These are phyloP conservation scores for Pangasianodon gigas DNA, from an alignment of 2,113 vertebrate genomes.

Conservation along the genomic window DNA sequence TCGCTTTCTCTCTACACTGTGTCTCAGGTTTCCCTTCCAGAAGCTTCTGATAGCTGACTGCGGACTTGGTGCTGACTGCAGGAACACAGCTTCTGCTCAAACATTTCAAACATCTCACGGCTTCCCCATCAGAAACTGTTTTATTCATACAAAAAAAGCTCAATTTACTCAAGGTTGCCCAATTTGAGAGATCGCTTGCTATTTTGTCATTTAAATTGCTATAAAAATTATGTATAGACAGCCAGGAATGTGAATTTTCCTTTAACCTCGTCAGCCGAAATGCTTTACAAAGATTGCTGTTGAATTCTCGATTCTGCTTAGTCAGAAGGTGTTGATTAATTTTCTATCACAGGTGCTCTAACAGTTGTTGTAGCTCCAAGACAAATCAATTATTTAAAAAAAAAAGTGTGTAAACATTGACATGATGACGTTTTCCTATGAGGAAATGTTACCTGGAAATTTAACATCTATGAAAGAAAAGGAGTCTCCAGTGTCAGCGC, in stretches of 20 bases:
- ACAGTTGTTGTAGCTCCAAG: background rate
- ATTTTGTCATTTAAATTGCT: background rate
- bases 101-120: background rate
- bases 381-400: background rate
- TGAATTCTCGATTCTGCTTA: background rate
- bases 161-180: background rate
- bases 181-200: background rate
- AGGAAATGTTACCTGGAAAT: too few species aligned
- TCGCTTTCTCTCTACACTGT: background rate
- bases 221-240: background rate
- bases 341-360: background rate
- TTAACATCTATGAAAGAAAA: background rate
- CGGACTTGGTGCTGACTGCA: background rate
- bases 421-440: background rate
- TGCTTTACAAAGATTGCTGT: background rate
- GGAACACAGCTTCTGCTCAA: background rate
- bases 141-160: background rate
- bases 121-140: background rate
- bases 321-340: background rate
- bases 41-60: background rate
- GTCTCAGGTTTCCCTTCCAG: background rate
- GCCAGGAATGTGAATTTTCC: background rate
- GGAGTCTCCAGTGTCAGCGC: background rate
- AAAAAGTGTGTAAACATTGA: background rate
- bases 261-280: background rate